phyloP scores from a whole-genome alignment of 2,888 invertebrate species.

The Polymixis lichenea region DNA sequence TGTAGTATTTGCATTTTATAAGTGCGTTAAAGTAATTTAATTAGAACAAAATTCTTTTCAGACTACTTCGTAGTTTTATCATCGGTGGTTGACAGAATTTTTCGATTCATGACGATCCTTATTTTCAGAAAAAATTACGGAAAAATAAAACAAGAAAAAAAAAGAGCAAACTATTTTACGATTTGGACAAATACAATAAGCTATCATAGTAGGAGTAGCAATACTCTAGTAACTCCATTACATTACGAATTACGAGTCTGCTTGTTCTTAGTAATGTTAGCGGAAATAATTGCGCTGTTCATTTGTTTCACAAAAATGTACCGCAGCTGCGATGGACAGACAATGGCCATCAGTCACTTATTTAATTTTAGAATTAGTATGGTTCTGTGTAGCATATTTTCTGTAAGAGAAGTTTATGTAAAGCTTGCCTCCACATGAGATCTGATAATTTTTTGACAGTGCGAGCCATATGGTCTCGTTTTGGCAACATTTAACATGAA shows the following conservation, averaged over 20 bases:
- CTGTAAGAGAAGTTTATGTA: too few species aligned
- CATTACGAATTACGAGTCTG: constrained; percentile 10
- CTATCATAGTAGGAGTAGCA: neutral
- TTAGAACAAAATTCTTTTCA: neutral
- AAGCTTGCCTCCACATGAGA: too few species aligned
- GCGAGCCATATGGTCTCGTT: too few species aligned
- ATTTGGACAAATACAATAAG: constrained; percentile 1
- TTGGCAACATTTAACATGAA: too few species aligned
- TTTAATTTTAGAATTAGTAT: constrained; percentile 31
- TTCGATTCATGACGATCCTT: too few species aligned
- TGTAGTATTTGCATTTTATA: neutral
- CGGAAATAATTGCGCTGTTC: constrained; percentile 63
- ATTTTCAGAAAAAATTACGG: neutral
- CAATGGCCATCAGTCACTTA: constrained; percentile 54
- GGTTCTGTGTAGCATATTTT: neutral
- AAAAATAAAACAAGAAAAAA: neutral
- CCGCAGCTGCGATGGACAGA: constrained; percentile 35
- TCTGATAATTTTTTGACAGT: too few species aligned
- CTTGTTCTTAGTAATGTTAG: constrained; percentile 38
- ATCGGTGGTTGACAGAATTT: neutral
- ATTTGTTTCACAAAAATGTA: constrained; percentile 54
- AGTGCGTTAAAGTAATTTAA: neutral
- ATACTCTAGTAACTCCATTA: constrained; percentile 3
- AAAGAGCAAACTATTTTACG: neutral
- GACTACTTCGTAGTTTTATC: neutral